phyloP scores from a whole-genome alignment of 2,888 invertebrate species.

The Ormyrus nitidulus region DNA sequence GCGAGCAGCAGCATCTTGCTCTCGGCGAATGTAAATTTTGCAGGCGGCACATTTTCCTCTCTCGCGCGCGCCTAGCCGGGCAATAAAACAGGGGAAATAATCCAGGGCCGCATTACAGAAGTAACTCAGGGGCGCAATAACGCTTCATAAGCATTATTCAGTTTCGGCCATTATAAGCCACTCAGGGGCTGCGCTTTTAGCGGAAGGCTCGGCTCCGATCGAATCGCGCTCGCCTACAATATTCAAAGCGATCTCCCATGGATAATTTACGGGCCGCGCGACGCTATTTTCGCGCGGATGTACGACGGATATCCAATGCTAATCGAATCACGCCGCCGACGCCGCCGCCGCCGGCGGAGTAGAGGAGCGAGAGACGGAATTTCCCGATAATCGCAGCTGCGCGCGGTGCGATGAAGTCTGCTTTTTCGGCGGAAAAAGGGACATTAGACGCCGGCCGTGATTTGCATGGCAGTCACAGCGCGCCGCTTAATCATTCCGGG shows the following conservation, averaged over 20 bases:
- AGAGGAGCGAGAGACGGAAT: slow-evolving; percentile 4
- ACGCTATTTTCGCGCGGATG: slow-evolving; percentile 25
- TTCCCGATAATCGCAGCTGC: slow-evolving; percentile 35
- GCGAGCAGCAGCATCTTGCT: slow-evolving; percentile 3
- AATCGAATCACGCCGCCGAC: slow-evolving; percentile 24
- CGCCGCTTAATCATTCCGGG: slow-evolving; percentile 53
- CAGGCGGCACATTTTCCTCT: not conserved
- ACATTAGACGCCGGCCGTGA: slow-evolving; percentile 15
- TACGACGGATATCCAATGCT: slow-evolving; percentile 35
- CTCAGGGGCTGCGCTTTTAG: slow-evolving; percentile 13
- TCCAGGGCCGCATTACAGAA: slow-evolving; percentile 8
- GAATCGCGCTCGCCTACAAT: slow-evolving; percentile 29
- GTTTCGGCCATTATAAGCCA: slow-evolving; percentile 18
- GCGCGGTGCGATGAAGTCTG: not conserved
- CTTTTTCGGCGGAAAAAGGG: slow-evolving; percentile 1
- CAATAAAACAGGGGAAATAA: slow-evolving; percentile 39
- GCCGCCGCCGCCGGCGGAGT: too few species aligned
- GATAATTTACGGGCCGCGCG: slow-evolving; percentile 41
- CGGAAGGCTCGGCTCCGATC: not conserved
- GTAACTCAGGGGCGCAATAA: slow-evolving; percentile 5
- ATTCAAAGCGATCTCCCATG: slow-evolving; percentile 32
- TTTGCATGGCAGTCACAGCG: slow-evolving; percentile 55
- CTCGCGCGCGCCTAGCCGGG: not conserved
- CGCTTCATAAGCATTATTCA: slow-evolving; percentile 40
- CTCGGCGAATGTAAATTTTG: slow-evolving; percentile 23